Evolutionary conservation across 53 echinoderm and acorn worm species (phyloP).

Genomic region (Antedon mediterranea): DNA sequence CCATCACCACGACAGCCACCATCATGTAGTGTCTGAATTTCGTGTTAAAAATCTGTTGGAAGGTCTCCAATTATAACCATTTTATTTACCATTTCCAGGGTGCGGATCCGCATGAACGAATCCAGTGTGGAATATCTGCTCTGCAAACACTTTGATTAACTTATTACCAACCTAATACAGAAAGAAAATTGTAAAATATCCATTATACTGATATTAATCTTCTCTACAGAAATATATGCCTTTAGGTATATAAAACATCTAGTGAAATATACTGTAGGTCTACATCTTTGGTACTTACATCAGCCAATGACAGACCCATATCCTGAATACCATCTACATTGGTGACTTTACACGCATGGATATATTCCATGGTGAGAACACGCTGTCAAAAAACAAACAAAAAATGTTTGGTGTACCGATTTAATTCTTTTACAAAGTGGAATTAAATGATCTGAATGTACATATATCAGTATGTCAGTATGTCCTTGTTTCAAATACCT

Average conservation of each 20-base stretch:
- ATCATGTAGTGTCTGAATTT: too few species aligned
- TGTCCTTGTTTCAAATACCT: constrained; percentile 38
- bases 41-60: too few species aligned
- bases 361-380: constrained; percentile 94
- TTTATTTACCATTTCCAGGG: constrained; percentile 75
- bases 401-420: too few species aligned
- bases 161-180: constrained; percentile 51
- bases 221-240: too few species aligned
- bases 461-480: too few species aligned
- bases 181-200: background rate
- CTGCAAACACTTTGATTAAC: constrained; percentile 75
- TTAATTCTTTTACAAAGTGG: too few species aligned
- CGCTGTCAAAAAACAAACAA: constrained; percentile 23
- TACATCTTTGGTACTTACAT: too few species aligned
- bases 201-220: too few species aligned
- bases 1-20: too few species aligned
- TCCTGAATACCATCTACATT: constrained; percentile 48
- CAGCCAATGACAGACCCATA: constrained; percentile 46
- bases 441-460: too few species aligned
- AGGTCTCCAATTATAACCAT: background rate
- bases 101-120: constrained; percentile 98
- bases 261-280: too few species aligned
- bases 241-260: too few species aligned
- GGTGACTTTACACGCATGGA: constrained; percentile 65
- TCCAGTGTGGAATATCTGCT: constrained; percentile 96